These are phyloP conservation scores for Clistopyga incitator DNA, from an alignment of 2,888 invertebrate genomes.

Conservation along the genomic window DNA sequence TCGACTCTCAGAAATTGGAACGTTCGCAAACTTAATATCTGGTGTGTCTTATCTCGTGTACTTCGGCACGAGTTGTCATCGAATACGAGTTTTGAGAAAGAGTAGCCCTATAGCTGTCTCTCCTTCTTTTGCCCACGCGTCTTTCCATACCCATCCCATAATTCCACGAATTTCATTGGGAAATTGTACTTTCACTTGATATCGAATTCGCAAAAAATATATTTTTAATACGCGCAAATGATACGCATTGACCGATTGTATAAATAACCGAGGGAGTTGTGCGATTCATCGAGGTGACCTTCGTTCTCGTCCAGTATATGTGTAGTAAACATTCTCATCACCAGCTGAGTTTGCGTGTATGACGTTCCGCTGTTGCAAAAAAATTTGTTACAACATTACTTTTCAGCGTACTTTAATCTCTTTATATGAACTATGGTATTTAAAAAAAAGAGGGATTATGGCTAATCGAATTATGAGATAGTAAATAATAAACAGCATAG, in stretches of 20 bases:
- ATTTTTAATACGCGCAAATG: not conserved
- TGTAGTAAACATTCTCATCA: not conserved
- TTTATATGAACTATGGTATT: not conserved
- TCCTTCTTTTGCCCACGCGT: not conserved
- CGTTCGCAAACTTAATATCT: constrained; percentile 17
- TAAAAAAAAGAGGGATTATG: not conserved
- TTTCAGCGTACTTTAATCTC: not conserved
- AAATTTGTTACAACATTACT: not conserved
- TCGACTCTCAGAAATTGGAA: constrained; percentile 41
- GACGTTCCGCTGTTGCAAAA: not conserved
- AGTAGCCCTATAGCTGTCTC: not conserved
- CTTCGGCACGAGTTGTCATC: constrained; percentile 58
- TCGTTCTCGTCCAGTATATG: not conserved
- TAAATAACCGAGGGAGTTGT: constrained; percentile 5
- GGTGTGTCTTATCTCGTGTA: constrained; percentile 56
- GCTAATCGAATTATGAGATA: not conserved
- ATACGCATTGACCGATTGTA: not conserved
- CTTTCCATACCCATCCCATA: not conserved
- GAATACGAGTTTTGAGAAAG: constrained; percentile 30
- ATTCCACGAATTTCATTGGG: not conserved
- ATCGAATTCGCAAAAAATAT: not conserved
- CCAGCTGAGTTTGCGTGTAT: not conserved
- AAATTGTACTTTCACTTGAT: not conserved
- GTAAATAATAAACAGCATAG: not conserved
- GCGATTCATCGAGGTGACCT: constrained; percentile 17